Evolutionary conservation across 2,797 vertebrate genomes (phyloP).

Genomic region (Premnoplex brunnescens): DNA sequence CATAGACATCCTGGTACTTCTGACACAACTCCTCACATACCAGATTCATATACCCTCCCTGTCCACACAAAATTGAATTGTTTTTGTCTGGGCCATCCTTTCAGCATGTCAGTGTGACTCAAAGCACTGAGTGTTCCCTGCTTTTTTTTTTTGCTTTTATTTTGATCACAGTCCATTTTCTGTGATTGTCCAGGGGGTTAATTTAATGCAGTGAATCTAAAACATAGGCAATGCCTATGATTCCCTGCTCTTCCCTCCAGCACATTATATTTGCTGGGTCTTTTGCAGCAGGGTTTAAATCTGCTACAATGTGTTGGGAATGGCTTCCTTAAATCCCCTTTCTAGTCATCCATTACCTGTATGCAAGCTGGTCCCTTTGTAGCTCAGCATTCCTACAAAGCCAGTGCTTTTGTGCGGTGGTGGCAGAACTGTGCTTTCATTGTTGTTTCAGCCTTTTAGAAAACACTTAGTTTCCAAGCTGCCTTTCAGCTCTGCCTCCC

Average conservation of each 20-base stretch:
- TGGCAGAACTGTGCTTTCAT: background rate
- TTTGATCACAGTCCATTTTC: background rate
- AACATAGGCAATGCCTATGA: background rate
- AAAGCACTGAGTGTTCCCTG: background rate
- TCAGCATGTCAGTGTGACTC: background rate
- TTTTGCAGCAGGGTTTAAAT: background rate
- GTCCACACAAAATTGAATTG: accelerated
- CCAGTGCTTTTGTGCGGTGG: background rate
- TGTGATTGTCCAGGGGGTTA: background rate
- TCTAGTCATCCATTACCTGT: background rate
- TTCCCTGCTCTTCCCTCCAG: background rate
- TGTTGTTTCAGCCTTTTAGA: background rate
- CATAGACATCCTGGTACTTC: background rate
- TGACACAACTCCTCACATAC: too few species aligned
- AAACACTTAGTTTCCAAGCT: background rate
- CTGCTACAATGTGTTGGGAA: background rate
- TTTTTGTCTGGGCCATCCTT: background rate
- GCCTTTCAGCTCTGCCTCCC: background rate
- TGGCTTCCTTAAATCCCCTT: background rate
- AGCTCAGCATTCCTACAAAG: background rate
- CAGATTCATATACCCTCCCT: too few species aligned
- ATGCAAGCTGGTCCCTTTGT: background rate
- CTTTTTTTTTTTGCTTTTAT: background rate
- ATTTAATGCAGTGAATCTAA: background rate
- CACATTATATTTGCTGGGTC: background rate